These are phyloP conservation scores for Phragmatobia fuliginosa DNA, from an alignment of 2,888 invertebrate genomes.

Conservation along the genomic window DNA sequence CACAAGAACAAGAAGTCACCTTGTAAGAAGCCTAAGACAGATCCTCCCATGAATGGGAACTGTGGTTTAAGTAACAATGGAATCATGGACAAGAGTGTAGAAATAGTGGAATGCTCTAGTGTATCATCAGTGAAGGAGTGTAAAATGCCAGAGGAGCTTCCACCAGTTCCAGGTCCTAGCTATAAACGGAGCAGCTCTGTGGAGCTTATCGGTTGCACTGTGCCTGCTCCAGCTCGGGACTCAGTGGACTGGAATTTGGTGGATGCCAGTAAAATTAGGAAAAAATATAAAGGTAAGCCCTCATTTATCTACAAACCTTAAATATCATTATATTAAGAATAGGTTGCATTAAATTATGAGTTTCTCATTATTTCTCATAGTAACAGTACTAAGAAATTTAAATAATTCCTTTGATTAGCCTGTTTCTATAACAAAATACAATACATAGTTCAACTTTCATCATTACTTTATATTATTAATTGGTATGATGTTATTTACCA, in stretches of 20 bases:
- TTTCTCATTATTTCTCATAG: neutral
- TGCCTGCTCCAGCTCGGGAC: conserved; percentile 78
- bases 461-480: neutral
- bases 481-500: neutral
- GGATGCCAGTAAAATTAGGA: conserved; percentile 86
- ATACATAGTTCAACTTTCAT: neutral
- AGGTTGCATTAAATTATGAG: neutral
- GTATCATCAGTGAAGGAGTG: conserved; percentile 59
- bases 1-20: conserved; percentile 75
- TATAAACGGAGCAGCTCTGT: conserved; percentile 77
- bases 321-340: neutral
- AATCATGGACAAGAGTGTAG: conserved; percentile 73
- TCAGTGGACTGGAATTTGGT: conserved; percentile 83
- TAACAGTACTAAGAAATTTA: no score
- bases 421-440: neutral
- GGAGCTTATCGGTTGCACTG: conserved; percentile 78
- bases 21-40: conserved; percentile 70
- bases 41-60: conserved; percentile 71
- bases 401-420: no score
- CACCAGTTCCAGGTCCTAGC: conserved; percentile 72
- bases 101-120: conserved; percentile 54
- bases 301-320: neutral
- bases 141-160: conserved; percentile 62
- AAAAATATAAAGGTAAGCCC: conserved; percentile 80
- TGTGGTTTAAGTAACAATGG: conserved; percentile 53